Base-by-base conservation (phyloP, 2,113 vertebrate genomes). In the Lanius ludovicianus region DNA sequence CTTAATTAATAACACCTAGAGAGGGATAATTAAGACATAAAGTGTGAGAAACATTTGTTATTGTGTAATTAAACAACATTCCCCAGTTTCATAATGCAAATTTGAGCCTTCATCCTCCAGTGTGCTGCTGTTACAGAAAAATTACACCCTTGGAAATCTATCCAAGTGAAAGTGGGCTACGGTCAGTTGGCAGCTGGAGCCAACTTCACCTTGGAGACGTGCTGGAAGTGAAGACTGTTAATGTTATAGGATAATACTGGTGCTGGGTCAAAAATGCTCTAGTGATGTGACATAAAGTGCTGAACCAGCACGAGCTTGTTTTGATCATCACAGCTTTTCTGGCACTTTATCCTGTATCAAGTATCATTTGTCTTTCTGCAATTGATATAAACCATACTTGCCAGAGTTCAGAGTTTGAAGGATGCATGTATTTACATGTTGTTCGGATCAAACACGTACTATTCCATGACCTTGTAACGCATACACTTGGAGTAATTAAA, bases 1-100 rank as follows among this genome's bases (percentile, higher is more conserved):
- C 59, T 88, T 79, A 71, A 94, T 87, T 94, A 62, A 42, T 28
- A 83, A 87, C 55, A 95, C 50, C 39, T 82, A 91, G 55, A 90
- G 53, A 47, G 28, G 3, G 10, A 65, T 65, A 70, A 94, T 90
- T 80, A 93, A 74, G 31, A n/a, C 62, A 85, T 33, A 73, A 3
- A 84, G 63, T 4, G 63, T 67, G 13, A 86, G 21, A 65, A 83
- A 39, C 55, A 70, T 77, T 86, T 83, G 27, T 85, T 86, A 63
- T 81, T 90, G 30, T 86, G 84, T 73, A 80, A 80, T 93, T 79
- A 87, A 91, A 83, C 55, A 90, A 47, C 37, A 76, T 63, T 91
- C 41, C 20, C 33, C 55, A 42, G 62, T 62, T 71, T 78, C 56
- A 60, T 49, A 52, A 8, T 33, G 15, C 41, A 84, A 6, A 33